Percentiles rank a stretch among this genome's conserved stretches.
These are phyloP conservation scores for Rhaphigaster nebulosa DNA, from an alignment of 2,888 invertebrate species.

Conservation along the genomic window DNA sequence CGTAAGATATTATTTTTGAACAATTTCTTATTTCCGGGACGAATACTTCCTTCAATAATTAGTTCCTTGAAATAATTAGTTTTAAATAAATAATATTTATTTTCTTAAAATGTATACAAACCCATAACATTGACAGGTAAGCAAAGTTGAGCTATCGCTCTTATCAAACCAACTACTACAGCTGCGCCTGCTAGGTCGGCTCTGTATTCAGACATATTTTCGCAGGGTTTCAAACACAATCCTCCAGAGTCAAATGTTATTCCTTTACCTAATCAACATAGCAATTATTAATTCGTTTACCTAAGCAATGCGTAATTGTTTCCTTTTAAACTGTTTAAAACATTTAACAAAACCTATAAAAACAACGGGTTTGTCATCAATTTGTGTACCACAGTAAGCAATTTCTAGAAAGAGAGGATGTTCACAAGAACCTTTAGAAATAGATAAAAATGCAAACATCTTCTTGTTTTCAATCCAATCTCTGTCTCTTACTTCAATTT, in stretches of 20 bases:
- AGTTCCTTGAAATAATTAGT: too few relatives aligned
- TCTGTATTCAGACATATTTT: conserved; percentile 61
- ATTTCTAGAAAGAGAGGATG: conserved; percentile 77
- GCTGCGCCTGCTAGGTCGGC: conserved; percentile 65
- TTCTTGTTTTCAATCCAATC: conserved; percentile 75
- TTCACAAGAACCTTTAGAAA: conserved; percentile 75
- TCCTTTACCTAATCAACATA: conserved; percentile 69
- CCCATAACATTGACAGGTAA: conserved; percentile 64
- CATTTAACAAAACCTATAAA: conserved; percentile 72
- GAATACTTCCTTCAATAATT: too few relatives aligned
- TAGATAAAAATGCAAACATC: conserved; percentile 78
- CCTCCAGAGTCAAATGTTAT: conserved; percentile 78
- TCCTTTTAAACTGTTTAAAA: conserved; percentile 65
- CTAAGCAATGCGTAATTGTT: not conserved
- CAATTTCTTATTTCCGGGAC: too few relatives aligned
- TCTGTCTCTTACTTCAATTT: conserved; percentile 71
- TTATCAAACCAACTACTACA: conserved; percentile 64
- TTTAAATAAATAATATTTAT: not conserved
- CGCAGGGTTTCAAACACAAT: conserved; percentile 73
- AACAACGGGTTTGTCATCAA: conserved; percentile 71
- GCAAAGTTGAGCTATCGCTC: conserved; percentile 64
- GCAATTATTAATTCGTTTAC: not conserved
- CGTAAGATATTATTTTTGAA: too few relatives aligned
- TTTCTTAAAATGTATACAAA: conserved; percentile 11
- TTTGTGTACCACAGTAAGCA: conserved; percentile 70